Evolutionary conservation across 2,888 invertebrate species (phyloP).

Genomic region (Aricia artaxerxes): DNA sequence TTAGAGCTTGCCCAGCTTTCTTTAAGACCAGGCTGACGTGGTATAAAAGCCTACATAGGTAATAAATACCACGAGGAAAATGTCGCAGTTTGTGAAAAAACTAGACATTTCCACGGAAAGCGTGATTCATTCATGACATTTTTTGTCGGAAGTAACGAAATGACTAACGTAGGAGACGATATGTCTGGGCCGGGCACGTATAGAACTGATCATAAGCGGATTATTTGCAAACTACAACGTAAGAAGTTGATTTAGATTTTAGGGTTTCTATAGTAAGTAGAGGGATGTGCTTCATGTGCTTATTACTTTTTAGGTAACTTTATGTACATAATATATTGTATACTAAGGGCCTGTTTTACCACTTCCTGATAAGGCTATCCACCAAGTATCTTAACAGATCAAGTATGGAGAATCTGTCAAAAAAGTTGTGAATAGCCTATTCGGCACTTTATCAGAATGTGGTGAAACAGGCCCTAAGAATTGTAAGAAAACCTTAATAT

Average conservation of each 20-base stretch:
- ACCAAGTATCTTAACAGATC: too few species aligned
- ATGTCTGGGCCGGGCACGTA: constrained; percentile 34
- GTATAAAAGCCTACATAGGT: not conserved
- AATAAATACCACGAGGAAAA: not conserved
- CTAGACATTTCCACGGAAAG: constrained; percentile 11
- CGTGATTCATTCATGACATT: constrained; percentile 23
- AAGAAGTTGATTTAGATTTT: not conserved
- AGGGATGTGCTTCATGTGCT: too few species aligned
- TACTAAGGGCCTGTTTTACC: too few species aligned
- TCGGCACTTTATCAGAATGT: too few species aligned
- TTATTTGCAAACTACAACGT: not conserved
- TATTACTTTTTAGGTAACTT: too few species aligned
- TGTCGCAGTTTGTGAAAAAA: constrained; percentile 20
- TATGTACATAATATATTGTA: too few species aligned
- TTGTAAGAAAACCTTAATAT: too few species aligned
- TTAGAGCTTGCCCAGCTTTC: not conserved
- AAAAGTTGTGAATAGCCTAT: too few species aligned
- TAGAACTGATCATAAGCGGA: not conserved
- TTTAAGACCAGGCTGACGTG: not conserved
- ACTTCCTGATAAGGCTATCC: too few species aligned
- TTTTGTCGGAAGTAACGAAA: constrained; percentile 38
- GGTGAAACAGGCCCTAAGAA: too few species aligned
- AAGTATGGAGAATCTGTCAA: too few species aligned
- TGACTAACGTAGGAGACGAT: constrained; percentile 34
- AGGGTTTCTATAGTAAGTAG: not conserved